Evolutionary conservation across 2,797 vertebrate genomes (phyloP).

Genomic region (Lacerta bilineata): DNA sequence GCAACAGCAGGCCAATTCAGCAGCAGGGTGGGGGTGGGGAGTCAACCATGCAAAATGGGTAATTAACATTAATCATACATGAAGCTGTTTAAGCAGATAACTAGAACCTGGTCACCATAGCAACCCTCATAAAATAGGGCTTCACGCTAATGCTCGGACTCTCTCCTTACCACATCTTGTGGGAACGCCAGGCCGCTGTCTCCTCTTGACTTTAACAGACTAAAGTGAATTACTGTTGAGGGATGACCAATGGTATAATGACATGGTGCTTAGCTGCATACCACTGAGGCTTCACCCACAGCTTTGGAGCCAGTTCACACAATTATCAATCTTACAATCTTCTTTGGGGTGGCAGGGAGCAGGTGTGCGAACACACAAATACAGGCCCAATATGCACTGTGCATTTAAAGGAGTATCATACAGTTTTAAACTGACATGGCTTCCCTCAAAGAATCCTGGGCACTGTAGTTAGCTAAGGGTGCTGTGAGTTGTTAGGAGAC

Average conservation of each 20-base stretch:
- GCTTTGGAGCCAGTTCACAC: neutral
- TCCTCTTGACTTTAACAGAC: accelerated
- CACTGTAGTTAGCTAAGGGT: too few relatives aligned
- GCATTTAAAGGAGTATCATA: too few relatives aligned
- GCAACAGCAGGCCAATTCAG: constrained; percentile 73
- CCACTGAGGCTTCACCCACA: neutral
- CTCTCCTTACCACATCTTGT: constrained; percentile 28
- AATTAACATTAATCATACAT: constrained; percentile 82
- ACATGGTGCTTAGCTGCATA: neutral
- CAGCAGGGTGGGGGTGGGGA: constrained; percentile 45
- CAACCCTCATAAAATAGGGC: constrained; percentile 54
- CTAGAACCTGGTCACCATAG: constrained; percentile 65
- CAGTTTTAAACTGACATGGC: too few relatives aligned
- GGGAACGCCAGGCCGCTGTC: constrained; percentile 8
- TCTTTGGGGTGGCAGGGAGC: neutral
- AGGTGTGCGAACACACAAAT: neutral
- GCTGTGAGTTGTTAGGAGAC: too few relatives aligned
- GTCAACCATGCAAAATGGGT: constrained; percentile 76
- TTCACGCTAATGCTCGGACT: neutral
- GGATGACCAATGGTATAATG: neutral
- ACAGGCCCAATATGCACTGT: too few relatives aligned
- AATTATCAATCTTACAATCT: neutral
- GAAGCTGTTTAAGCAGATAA: constrained; percentile 71
- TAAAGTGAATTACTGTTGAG: neutral
- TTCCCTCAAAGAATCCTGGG: too few relatives aligned